Conservation (phyloP, 2,888 invertebrate genomes). For the Calameuta idolon region DNA sequence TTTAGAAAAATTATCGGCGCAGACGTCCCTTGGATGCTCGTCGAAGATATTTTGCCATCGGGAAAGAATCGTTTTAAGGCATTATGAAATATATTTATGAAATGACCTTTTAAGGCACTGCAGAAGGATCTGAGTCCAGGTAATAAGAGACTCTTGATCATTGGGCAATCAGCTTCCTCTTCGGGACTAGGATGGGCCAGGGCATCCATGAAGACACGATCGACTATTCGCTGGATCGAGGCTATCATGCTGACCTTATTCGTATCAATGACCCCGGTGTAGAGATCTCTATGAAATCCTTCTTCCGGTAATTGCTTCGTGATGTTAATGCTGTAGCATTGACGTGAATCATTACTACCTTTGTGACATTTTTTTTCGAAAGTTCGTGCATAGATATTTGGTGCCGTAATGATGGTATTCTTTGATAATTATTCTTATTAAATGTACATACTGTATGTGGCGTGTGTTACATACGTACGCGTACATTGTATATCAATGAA, state of each 20-base stretch:
- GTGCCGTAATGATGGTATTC: too few relatives aligned
- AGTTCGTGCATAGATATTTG: neutral
- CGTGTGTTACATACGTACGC: too few relatives aligned
- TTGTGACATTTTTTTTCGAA: neutral
- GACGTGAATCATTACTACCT: neutral
- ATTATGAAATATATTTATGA: neutral
- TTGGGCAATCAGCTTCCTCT: constrained; percentile 85
- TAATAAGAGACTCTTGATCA: constrained; percentile 85
- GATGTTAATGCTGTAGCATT: constrained; percentile 72
- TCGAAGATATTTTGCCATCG: neutral
- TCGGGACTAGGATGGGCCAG: constrained; percentile 84
- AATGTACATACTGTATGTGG: neutral
- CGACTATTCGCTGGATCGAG: constrained; percentile 88
- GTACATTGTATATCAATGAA: neutral
- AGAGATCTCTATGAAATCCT: constrained; percentile 87
- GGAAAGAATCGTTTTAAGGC: neutral
- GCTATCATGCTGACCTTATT: constrained; percentile 84
- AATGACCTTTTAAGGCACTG: constrained; percentile 83
- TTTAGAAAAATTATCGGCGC: neutral
- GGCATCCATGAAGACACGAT: constrained; percentile 91
- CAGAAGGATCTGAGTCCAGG: constrained; percentile 89
- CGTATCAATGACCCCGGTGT: constrained; percentile 85
- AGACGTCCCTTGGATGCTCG: neutral
- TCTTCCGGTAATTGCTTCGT: constrained; percentile 90
- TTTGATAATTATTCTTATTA: too few relatives aligned